Base-by-base conservation (phyloP, 2,888 invertebrate genomes). In the Pyrocoelia pectoralis region DNA sequence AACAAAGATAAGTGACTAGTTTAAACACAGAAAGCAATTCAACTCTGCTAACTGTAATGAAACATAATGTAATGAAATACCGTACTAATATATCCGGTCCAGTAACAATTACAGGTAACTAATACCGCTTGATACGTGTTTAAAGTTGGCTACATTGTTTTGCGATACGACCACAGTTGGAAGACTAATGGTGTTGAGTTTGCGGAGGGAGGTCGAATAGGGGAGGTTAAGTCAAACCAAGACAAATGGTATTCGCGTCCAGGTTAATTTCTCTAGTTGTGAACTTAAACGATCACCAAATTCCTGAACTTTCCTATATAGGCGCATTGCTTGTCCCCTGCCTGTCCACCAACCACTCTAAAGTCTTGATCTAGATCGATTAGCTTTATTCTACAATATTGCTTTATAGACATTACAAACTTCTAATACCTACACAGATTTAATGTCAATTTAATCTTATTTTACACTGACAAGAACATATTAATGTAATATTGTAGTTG, bases 131-230 rank as follows among this genome's bases (percentile, higher is more conserved):
- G 79, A 79, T 79, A 79, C 79, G 72, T 73, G 72, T 80, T 73
- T 79, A 80, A 80, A 80, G 79, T 79, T 80, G 73, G 78, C 75
- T 77, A 79, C 79, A 80, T 80, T 80, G 80, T 80, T 80, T 80
- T 76, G 73, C 79, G 76, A 78, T 76, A 78, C 73, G 77, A 77
- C 80, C 80, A 72, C 80, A 80, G 74, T 75, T 73, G 76, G 77
- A 79, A 79, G 80, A 80, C 76, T 80, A 80, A 80, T 80, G 79
- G 78, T 56, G 68, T 50, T 62, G 60, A 61, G 64, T 51, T 63
- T 41, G 48, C 48, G 63, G 29, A 52, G 72, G 64, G 74, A 73
- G 53, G 51, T 54, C 64, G 48, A 60, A 53, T 60, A 51, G 68
- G 61, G 63, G 65, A 57, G 67, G 66, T 65, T 55, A 66, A 63